Evolutionary conservation across 2,888 invertebrate genomes (phyloP).

Genomic region (Cistogaster globosa): DNA sequence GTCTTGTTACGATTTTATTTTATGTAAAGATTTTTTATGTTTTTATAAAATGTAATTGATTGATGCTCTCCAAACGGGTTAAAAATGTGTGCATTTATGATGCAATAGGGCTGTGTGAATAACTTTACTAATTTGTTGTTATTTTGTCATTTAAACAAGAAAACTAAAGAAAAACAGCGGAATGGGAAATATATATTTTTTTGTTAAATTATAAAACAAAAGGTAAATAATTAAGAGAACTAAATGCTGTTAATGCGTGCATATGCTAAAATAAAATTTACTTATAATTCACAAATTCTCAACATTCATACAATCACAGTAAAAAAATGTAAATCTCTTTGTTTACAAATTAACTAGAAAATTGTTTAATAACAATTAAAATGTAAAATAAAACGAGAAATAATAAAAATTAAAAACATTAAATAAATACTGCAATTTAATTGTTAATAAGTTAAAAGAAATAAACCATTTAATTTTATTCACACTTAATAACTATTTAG

Average conservation of each 20-base stretch:
- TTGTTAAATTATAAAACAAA: conserved; percentile 44
- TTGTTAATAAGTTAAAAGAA: no score
- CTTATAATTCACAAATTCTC: neutral
- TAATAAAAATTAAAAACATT: neutral
- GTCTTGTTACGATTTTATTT: no score
- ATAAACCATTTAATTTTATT: neutral
- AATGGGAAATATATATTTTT: conserved; percentile 30
- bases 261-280: conserved; percentile 20
- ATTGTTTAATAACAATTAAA: conserved; percentile 64
- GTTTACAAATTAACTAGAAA: conserved; percentile 62
- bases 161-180: neutral
- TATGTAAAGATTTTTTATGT: no score
- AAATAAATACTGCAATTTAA: no score
- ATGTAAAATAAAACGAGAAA: conserved; percentile 15
- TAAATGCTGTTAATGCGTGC: conserved; percentile 38
- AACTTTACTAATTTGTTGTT: conserved; percentile 39
- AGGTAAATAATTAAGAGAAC: conserved; percentile 65
- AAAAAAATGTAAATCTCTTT: conserved; percentile 44
- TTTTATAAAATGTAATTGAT: no score
- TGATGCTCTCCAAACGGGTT: conserved; percentile 31
- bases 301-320: neutral
- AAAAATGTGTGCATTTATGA: conserved; percentile 37
- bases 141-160: conserved; percentile 35
- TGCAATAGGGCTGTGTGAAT: conserved; percentile 34
- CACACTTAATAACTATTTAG: neutral